Percentiles rank a stretch among this genome's conserved stretches.
phyloP scores from a whole-genome alignment of 2,888 invertebrate genomes.

The Cheilosia vulpina region DNA sequence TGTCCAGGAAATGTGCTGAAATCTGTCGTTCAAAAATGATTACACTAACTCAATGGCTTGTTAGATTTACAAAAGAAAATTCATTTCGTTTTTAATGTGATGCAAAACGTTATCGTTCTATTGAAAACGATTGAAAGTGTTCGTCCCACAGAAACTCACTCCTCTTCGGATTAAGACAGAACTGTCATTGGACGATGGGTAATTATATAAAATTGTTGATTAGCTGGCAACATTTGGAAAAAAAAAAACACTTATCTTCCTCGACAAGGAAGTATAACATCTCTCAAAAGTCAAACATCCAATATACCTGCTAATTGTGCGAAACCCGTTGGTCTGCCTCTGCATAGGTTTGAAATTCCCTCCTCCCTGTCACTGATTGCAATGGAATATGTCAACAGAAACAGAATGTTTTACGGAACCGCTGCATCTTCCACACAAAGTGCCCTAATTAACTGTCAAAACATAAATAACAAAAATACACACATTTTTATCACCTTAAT shows the following conservation, averaged over 20 bases:
- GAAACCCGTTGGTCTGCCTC: constrained; percentile 10
- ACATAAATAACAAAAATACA: constrained; percentile 46
- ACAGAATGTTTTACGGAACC: constrained; percentile 14
- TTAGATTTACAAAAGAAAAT: no score
- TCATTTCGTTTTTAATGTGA: no score
- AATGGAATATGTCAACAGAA: constrained; percentile 47
- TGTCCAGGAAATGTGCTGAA: no score
- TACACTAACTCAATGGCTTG: no score
- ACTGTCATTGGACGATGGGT: no score
- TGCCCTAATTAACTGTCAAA: constrained; percentile 71
- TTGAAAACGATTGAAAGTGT: no score
- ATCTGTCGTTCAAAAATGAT: no score
- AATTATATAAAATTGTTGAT: no score
- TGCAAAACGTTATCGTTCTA: no score
- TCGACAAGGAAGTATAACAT: constrained; percentile 30
- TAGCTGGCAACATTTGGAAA: no score
- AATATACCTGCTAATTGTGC: constrained; percentile 39
- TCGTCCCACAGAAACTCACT: no score
- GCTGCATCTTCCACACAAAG: constrained; percentile 47
- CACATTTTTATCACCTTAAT: constrained; percentile 63
- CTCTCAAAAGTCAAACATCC: constrained; percentile 25
- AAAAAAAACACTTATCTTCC: background rate
- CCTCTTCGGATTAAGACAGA: no score
- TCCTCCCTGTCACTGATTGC: constrained; percentile 22
- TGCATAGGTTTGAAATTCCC: background rate